Evolutionary conservation across 2,113 vertebrate genomes (phyloP), one percentile per base, ranked within the genome.

Genomic region (Trinectes maculatus): DNA sequence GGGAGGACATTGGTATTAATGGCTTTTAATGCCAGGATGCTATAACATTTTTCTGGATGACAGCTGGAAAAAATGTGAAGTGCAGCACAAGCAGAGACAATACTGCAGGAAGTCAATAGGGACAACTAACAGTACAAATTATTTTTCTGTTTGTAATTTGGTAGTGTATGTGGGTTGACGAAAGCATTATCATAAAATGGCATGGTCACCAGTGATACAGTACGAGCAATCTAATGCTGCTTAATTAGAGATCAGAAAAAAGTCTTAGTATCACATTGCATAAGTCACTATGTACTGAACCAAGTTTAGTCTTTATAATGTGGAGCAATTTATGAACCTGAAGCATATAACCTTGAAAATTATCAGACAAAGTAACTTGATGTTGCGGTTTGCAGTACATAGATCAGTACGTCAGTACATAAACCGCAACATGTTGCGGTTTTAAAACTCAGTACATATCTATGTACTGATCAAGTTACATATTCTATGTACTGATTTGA

Each of bases 101-200:
- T 82, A 33, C 44, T 2, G 2, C 77, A 79, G 78, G 80, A 83
- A 82, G 66, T 73, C 47, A 44, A 47, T 49, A 68, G 58, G 63
- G 33, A 64, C 34, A 29, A 52, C 19, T 39, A 25, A 13, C 21
- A 4, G 37, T 55, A 15, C 59, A n/a, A 46, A 51, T 71, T 57
- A 42, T 56, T 47, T 49, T 69, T 60, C 1, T 75, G 40, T 55
- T 21, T 52, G 10, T 31, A 28, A 52, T 8, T 55, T 33, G 53
- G 5, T 61, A 56, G 49, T 43, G 47, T 8, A 40, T 6, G n/a
- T n/a, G 8, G 15, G 47, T 47, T 42, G 43, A 44, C 16, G 9
- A 34, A 22, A 44, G 19, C 34, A 5, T 37, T 34, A 28, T 11
- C 9, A 47, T 46, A 40, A 51, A 4, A 26, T 21, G 37, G n/a